phyloP scores from a whole-genome alignment of 2,888 invertebrate genomes.

The Tenthredo amoena region DNA sequence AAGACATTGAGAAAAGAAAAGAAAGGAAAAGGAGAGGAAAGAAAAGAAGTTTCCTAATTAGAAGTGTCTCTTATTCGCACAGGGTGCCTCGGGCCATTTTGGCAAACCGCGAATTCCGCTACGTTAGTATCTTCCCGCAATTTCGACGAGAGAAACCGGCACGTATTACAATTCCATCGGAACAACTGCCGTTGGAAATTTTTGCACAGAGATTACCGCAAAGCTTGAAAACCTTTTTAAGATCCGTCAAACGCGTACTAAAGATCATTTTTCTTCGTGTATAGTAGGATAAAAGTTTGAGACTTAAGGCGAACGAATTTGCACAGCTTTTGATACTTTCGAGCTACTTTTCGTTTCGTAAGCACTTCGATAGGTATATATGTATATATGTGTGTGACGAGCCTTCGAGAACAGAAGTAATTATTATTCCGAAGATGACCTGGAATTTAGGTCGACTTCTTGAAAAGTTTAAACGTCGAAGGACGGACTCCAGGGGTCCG shows the following conservation, averaged over 20 bases:
- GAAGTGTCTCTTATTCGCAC: not conserved
- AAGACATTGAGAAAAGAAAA: not conserved
- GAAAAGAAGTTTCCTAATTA: not conserved
- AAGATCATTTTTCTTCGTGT: not conserved
- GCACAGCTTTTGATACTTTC: not conserved
- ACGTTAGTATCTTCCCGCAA: not conserved
- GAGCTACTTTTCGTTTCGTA: not conserved
- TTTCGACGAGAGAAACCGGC: not conserved
- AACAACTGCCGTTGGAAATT: not conserved
- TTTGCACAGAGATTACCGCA: not conserved
- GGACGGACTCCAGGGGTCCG: not conserved
- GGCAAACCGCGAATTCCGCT: not conserved
- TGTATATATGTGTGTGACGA: not conserved
- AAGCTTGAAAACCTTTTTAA: not conserved
- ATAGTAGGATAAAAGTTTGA: too few relatives aligned
- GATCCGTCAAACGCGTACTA: not conserved
- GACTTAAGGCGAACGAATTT: not conserved
- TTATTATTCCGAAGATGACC: slow-evolving; percentile 1
- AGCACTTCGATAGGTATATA: not conserved
- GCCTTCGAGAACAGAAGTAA: not conserved
- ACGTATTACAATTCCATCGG: not conserved
- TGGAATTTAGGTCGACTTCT: not conserved
- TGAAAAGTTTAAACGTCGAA: not conserved
- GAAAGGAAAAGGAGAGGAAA: not conserved
- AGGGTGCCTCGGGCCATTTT: not conserved